These are phyloP conservation scores for Pseudanteris insignis DNA, from an alignment of 2,888 invertebrate species.

Conservation along the genomic window DNA sequence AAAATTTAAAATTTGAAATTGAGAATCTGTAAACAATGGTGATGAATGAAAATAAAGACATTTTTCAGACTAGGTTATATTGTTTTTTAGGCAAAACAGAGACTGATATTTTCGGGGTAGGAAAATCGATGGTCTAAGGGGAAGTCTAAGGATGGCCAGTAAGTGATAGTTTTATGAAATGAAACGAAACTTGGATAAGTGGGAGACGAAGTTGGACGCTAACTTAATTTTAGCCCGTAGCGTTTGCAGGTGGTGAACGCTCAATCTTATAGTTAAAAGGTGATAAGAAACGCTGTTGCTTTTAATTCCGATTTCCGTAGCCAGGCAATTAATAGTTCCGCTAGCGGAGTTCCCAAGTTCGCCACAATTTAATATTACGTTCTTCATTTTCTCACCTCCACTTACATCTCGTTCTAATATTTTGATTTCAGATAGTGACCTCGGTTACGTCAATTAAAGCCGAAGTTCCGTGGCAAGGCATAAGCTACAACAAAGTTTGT, in stretches of 20 bases:
- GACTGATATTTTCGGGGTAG: too few species aligned
- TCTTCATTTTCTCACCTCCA: slow-evolving; percentile 11
- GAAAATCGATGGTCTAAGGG: neutral
- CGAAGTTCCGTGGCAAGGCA: slow-evolving; percentile 11
- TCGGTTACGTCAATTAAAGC: slow-evolving; percentile 13
- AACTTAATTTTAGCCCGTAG: slow-evolving; percentile 29
- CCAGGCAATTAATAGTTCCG: slow-evolving; percentile 29
- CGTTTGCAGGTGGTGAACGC: slow-evolving; percentile 32
- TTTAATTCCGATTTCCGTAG: slow-evolving; percentile 32
- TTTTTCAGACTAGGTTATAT: too few species aligned
- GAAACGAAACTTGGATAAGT: slow-evolving; percentile 46
- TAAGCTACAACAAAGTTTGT: slow-evolving; percentile 19
- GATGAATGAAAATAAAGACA: too few species aligned
- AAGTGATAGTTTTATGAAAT: slow-evolving; percentile 50
- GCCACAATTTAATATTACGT: slow-evolving; percentile 18
- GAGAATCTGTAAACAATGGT: too few species aligned
- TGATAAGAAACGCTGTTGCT: slow-evolving; percentile 31
- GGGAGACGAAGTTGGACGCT: slow-evolving; percentile 51
- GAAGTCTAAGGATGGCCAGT: slow-evolving; percentile 20
- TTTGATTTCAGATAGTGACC: slow-evolving; percentile 16
- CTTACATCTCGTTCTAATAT: too few species aligned
- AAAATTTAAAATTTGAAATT: too few species aligned
- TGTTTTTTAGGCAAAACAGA: too few species aligned
- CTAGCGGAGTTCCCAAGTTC: slow-evolving; percentile 22
- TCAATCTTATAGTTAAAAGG: slow-evolving; percentile 27